Base-by-base conservation (phyloP, 1,140 invertebrate species). In the Kradibia gibbosae region DNA sequence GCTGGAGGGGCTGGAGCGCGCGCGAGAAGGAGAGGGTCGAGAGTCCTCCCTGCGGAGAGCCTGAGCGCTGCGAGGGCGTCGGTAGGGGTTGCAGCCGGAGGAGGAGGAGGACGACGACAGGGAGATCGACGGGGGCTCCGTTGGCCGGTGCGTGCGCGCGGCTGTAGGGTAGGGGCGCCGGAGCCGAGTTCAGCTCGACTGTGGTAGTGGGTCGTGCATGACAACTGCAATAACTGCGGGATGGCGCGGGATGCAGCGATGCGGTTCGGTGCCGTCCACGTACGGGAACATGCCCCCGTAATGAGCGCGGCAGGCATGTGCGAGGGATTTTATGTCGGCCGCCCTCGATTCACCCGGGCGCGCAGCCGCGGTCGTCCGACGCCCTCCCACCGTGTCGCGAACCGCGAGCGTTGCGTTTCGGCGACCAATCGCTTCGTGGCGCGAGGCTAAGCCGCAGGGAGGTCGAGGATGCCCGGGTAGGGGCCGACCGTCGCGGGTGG, bases 291-390 rank as follows among this genome's bases (percentile, higher is more conserved):
- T 90, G 87, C 89, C 89, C 89, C 87, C 89, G 34, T 90, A 91
- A 91, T 91, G 89, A 90, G 89, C 90, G 89, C 89, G 90, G 85
- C 90, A 89, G 89, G 89, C 90, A 91, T 88, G 90, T 91, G 90
- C 90, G 88, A 89, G 87, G 87, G 89, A 91, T 91, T 91, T 91
- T 91, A 91, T 91, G 90, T 90, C 88, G 75, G 31, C 42, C 74
- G 73, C 31, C 79, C 78, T 81, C 82, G 50, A 20, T 25, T 81
- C 70, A 75, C 75, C 89, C 89, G 87, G 88, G 28, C 73, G 53
- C 88, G 88, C 86, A 88, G 88, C 13, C 87, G 87, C 88, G 7
- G 48, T 34, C 25, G 70, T 88, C 83, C 87, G 79, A 84, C 90
- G 86, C 91, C 90, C 90, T 92, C 82, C 87, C 92, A 83, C 91